These are phyloP conservation scores for Neocrepidodera transversa DNA, from an alignment of 2,888 invertebrate species.

Conservation along the genomic window DNA sequence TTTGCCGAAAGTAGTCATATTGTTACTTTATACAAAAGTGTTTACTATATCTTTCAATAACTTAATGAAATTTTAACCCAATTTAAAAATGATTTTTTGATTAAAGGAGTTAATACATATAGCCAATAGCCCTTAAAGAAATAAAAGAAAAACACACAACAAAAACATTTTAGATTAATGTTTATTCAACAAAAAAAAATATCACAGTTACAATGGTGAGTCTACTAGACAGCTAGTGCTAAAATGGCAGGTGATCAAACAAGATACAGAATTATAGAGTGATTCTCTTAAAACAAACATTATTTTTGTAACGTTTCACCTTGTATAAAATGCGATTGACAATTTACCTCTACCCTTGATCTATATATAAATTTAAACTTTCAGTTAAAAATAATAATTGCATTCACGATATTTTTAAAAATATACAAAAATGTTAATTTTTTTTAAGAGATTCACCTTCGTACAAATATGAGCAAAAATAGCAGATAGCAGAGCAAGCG, in stretches of 20 bases:
- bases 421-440: conserved; percentile 1
- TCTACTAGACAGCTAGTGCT: conserved; percentile 31
- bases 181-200: conserved; percentile 38
- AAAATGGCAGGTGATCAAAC: conserved; percentile 32
- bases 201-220: conserved; percentile 38
- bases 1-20: too few relatives aligned
- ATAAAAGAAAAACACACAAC: conserved; percentile 34
- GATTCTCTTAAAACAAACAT: not conserved
- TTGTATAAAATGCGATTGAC: too few relatives aligned
- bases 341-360: too few relatives aligned
- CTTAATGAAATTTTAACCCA: not conserved
- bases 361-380: not conserved
- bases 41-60: not conserved
- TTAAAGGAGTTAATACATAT: too few relatives aligned
- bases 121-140: conserved; percentile 17
- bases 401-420: too few relatives aligned
- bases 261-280: conserved; percentile 24
- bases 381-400: too few relatives aligned
- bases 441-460: not conserved
- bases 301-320: too few relatives aligned
- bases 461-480: conserved; percentile 33
- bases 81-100: not conserved
- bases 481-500: conserved; percentile 39
- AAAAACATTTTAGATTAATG: conserved; percentile 32
- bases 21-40: too few relatives aligned